Conservation (phyloP, 2,797 vertebrate genomes). For the Propithecus perrieri region DNA sequence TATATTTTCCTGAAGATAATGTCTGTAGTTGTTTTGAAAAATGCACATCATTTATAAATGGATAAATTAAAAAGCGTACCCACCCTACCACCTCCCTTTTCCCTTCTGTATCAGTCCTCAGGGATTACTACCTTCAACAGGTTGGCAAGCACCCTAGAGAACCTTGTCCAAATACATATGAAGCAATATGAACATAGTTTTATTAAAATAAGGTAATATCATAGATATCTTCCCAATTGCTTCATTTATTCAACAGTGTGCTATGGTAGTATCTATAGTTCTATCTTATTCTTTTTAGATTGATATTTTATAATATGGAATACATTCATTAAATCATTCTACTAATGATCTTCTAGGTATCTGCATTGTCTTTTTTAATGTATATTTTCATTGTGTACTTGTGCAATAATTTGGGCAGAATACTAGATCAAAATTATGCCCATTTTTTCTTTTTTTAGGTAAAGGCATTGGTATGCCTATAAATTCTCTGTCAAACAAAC, state of each 20-base stretch:
- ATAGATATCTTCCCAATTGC: background rate
- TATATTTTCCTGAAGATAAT: conserved; percentile 25
- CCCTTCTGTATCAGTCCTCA: background rate
- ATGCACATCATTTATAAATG: background rate
- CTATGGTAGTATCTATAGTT: background rate
- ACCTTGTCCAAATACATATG: background rate
- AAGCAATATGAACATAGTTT: background rate
- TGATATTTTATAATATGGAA: background rate
- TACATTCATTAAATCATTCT: background rate
- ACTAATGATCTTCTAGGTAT: background rate
- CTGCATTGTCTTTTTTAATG: background rate
- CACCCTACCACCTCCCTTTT: background rate
- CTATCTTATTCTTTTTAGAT: background rate
- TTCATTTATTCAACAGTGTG: background rate
- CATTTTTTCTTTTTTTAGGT: background rate
- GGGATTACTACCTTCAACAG: background rate
- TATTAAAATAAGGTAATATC: conserved; percentile 2
- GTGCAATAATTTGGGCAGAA: background rate
- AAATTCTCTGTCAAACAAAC: background rate
- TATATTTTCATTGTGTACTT: background rate
- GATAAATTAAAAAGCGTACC: conserved; percentile 7
- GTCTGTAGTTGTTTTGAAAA: conserved; percentile 43
- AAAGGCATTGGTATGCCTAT: conserved; percentile 7
- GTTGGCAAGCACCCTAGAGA: background rate
- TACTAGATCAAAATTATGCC: conserved; percentile 13